Evolutionary conservation across 2,888 invertebrate genomes (phyloP).

Genomic region (Ormia ochracea): DNA sequence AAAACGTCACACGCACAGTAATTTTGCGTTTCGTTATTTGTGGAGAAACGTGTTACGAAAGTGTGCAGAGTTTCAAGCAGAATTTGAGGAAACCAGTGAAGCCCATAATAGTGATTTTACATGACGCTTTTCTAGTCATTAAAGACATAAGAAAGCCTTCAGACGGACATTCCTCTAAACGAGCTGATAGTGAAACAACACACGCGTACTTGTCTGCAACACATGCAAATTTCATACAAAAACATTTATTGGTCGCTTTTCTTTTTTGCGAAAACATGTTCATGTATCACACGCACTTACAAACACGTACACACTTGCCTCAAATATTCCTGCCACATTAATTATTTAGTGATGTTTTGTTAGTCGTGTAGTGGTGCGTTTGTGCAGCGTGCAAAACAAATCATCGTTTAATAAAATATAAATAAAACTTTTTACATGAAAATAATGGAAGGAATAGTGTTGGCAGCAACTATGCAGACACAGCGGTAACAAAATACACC

Average conservation of each 20-base stretch:
- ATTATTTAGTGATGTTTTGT: slow-evolving; percentile 7
- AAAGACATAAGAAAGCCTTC: not conserved
- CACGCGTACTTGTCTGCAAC: not conserved
- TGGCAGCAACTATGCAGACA: not conserved
- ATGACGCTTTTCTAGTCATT: slow-evolving; percentile 40
- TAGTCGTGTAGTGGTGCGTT: not conserved
- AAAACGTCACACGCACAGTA: not conserved
- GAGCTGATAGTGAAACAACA: not conserved
- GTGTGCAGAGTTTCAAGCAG: not conserved
- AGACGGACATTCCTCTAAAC: no score
- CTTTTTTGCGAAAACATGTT: not conserved
- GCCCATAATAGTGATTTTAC: not conserved
- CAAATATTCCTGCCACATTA: slow-evolving; percentile 1
- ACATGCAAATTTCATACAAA: slow-evolving; percentile 16
- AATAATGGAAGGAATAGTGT: not conserved
- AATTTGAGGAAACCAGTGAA: slow-evolving; percentile 35
- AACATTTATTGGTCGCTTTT: not conserved
- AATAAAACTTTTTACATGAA: not conserved
- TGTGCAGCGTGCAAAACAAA: slow-evolving; percentile 29
- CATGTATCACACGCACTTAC: not conserved
- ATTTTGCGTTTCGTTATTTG: not conserved
- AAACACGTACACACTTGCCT: not conserved
- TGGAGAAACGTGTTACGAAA: not conserved
- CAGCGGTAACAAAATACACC: not conserved
- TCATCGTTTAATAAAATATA: slow-evolving; percentile 49